These are phyloP conservation scores for Ptyas mucosa DNA, from an alignment of 2,113 vertebrate genomes.

Conservation along the genomic window DNA sequence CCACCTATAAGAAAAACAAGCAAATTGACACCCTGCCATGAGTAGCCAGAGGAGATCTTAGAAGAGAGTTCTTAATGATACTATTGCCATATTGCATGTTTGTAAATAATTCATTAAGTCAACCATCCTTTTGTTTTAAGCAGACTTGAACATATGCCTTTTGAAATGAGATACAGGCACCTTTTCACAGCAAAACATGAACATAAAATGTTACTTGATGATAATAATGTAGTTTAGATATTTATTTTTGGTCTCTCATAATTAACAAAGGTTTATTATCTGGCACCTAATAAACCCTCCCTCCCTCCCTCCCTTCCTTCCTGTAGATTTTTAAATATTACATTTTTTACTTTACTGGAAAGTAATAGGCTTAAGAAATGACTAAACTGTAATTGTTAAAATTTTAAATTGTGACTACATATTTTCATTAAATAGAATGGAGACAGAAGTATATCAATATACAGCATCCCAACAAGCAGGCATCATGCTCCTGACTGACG, in stretches of 20 bases:
- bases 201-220: constrained; percentile 69
- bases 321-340: constrained; percentile 28
- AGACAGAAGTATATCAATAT: neutral
- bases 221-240: constrained; percentile 66
- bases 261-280: constrained; percentile 61
- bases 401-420: neutral
- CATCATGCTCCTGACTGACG: neutral
- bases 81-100: constrained; percentile 69
- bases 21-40: constrained; percentile 76
- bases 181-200: constrained; percentile 64
- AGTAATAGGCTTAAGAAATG: neutral
- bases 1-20: constrained; percentile 75
- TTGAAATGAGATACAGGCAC: constrained; percentile 70
- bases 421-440: neutral
- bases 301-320: constrained; percentile 33
- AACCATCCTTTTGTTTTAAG: constrained; percentile 78
- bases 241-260: constrained; percentile 58
- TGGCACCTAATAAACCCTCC: constrained; percentile 53
- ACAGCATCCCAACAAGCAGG: neutral
- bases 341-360: constrained; percentile 43
- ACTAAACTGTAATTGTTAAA: neutral
- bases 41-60: constrained; percentile 77
- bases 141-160: constrained; percentile 77
- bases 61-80: constrained; percentile 71
- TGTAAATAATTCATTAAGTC: constrained; percentile 83